Percentiles rank a stretch among this genome's conserved stretches.
These are phyloP conservation scores for Elaphurus davidianus DNA, from an alignment of 2,113 vertebrate genomes.

Conservation along the genomic window DNA sequence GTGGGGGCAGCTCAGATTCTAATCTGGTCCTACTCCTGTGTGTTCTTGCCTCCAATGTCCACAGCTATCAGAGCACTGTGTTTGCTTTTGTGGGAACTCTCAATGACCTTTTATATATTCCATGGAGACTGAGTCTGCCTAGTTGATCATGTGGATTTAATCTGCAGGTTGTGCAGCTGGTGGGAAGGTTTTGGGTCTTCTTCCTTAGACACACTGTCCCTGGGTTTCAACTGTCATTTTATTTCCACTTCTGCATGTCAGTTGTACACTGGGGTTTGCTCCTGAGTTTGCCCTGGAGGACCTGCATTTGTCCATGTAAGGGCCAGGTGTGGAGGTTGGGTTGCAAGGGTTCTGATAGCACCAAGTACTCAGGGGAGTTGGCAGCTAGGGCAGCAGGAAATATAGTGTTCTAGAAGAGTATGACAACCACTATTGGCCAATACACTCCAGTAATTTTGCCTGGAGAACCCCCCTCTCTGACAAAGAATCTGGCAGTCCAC, in stretches of 20 bases:
- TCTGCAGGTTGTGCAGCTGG: neutral
- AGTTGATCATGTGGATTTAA: neutral
- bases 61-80: neutral
- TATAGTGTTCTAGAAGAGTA: neutral
- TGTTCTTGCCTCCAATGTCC: neutral
- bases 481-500: neutral
- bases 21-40: neutral
- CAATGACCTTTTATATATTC: neutral
- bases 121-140: neutral
- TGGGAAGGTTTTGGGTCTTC: neutral
- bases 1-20: neutral
- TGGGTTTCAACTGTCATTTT: neutral
- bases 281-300: neutral
- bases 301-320: neutral
- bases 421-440: neutral
- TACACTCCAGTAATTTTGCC: neutral
- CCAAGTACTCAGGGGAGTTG: neutral
- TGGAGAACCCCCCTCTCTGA: neutral
- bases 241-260: neutral
- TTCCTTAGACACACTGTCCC: neutral
- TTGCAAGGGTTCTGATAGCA: neutral
- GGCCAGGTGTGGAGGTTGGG: neutral
- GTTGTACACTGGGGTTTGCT: neutral
- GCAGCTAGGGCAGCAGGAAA: neutral
- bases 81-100: neutral